Conservation (phyloP, 2,113 vertebrate species). For the Oreochromis spilurus region DNA sequence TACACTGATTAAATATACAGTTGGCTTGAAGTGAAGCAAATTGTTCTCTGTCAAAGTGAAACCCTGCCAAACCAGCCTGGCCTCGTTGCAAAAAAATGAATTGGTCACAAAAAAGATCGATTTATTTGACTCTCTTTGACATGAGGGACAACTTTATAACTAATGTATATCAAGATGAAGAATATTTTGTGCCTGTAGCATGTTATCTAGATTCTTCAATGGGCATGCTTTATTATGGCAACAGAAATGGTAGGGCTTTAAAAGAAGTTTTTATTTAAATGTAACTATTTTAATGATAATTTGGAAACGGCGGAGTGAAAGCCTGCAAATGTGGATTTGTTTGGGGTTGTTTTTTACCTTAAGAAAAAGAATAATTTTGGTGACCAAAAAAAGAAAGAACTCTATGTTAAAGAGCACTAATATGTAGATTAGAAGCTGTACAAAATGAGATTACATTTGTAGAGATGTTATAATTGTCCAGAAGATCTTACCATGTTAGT, state of each 20-base stretch:
- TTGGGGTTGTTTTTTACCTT: not conserved
- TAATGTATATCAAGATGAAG: not conserved
- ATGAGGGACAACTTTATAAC: not conserved
- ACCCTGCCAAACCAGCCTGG: not conserved
- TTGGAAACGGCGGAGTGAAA: not conserved
- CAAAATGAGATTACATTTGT: not conserved
- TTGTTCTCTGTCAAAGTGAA: not conserved
- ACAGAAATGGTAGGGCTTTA: not conserved
- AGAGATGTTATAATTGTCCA: not conserved
- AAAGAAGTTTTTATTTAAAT: not conserved
- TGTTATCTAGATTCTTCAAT: not conserved
- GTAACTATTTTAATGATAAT: not conserved
- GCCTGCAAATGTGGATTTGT: not conserved
- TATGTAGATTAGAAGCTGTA: not conserved
- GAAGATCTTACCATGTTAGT: not conserved
- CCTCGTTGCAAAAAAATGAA: not conserved
- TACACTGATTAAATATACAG: not conserved
- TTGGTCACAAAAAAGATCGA: not conserved
- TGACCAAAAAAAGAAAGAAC: not conserved
- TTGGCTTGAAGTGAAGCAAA: not conserved
- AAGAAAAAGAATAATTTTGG: not conserved
- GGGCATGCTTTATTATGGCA: not conserved
- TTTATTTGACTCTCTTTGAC: not conserved
- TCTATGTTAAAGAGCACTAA: not conserved
- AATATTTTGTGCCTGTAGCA: not conserved